Evolutionary conservation across 2,797 vertebrate genomes (phyloP).

Genomic region (Sus cebifrons): DNA sequence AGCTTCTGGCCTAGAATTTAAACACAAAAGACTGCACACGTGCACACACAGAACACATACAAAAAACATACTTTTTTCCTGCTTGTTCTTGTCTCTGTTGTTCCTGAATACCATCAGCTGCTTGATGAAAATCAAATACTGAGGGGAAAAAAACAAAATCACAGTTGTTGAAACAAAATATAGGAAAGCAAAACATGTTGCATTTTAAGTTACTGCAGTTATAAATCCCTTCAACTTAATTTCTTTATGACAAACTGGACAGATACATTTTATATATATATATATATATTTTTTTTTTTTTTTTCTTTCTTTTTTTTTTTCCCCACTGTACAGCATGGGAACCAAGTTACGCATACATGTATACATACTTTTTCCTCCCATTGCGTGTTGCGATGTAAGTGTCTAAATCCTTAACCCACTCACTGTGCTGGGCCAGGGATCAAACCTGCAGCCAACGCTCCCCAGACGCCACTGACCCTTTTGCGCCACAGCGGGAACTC

Average conservation of each 20-base stretch:
- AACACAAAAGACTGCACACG: background rate
- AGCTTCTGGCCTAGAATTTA: constrained; percentile 29
- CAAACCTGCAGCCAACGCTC: too few relatives aligned
- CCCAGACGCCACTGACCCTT: too few relatives aligned
- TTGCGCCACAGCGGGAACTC: too few relatives aligned
- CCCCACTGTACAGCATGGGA: too few relatives aligned
- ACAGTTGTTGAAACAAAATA: constrained; percentile 15
- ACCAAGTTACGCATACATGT: too few relatives aligned
- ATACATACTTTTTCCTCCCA: too few relatives aligned
- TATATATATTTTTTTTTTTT: too few relatives aligned
- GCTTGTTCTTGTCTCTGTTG: constrained; percentile 98
- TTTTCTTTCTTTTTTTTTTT: too few relatives aligned
- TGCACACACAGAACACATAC: background rate
- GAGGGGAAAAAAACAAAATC: constrained; percentile 73
- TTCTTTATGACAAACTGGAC: constrained; percentile 10
- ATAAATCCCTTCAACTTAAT: background rate
- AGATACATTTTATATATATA: background rate
- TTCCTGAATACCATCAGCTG: constrained; percentile 98
- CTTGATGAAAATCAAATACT: constrained; percentile 99
- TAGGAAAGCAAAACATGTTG: background rate
- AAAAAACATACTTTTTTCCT: constrained; percentile 96
- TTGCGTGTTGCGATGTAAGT: too few relatives aligned
- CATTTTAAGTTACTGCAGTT: constrained; percentile 14
- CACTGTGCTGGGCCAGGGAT: too few relatives aligned
- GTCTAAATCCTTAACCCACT: too few relatives aligned